Evolutionary conservation across 2,888 invertebrate species (phyloP).

Genomic region (Asteroscopus sphinx): DNA sequence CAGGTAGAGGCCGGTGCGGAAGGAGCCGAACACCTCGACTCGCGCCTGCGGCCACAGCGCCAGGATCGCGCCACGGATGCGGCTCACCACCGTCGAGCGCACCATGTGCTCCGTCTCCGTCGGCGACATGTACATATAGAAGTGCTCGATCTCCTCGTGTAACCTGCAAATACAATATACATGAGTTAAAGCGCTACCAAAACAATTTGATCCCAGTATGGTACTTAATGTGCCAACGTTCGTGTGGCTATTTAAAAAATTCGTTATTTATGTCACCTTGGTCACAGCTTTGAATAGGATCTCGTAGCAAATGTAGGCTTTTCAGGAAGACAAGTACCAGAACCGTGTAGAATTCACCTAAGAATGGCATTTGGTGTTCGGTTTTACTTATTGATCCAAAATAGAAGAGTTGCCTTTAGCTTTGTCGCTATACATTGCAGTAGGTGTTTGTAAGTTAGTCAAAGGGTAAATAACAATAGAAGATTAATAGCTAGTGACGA

Average conservation of each 20-base stretch:
- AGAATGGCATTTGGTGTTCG: too few species aligned
- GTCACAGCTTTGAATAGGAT: too few species aligned
- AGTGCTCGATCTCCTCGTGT: constrained; percentile 99
- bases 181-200: constrained; percentile 3
- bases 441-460: too few species aligned
- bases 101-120: constrained; percentile 97
- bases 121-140: constrained; percentile 98
- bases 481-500: neutral
- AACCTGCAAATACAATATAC: constrained; percentile 90
- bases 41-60: constrained; percentile 97
- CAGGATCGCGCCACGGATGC: constrained; percentile 96
- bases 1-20: constrained; percentile 98
- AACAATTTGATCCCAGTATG: too few species aligned
- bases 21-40: constrained; percentile 99
- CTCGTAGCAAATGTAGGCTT: too few species aligned
- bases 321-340: too few species aligned
- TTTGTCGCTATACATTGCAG: neutral
- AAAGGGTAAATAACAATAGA: neutral
- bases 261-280: too few species aligned
- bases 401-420: too few species aligned
- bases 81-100: constrained; percentile 96
- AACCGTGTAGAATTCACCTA: too few species aligned
- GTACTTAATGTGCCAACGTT: too few species aligned
- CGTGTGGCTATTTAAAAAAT: too few species aligned
- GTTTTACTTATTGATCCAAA: too few species aligned